Percentiles rank a stretch among this genome's conserved stretches.
phyloP scores from a whole-genome alignment of 2,797 vertebrate genomes.

The Enteromius paludinosus region DNA sequence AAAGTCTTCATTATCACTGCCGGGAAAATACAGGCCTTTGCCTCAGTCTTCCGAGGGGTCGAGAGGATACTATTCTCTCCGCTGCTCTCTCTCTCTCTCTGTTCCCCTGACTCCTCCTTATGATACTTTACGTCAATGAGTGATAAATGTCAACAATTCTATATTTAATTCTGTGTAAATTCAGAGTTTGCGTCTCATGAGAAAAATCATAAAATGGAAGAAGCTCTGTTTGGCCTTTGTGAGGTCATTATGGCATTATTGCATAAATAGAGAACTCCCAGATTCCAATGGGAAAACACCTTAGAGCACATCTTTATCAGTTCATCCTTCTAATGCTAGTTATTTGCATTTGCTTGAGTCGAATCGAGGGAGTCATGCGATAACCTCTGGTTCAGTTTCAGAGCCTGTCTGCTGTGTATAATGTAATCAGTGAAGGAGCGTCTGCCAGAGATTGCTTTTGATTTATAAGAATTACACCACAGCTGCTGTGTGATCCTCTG shows the following conservation, averaged over 20 bases:
- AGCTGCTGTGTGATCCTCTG: constrained; percentile 33
- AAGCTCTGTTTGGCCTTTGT: not conserved
- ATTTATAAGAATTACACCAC: constrained; percentile 23
- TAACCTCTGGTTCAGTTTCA: constrained; percentile 16
- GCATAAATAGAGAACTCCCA: constrained; percentile 5
- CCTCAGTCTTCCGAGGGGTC: constrained; percentile 50
- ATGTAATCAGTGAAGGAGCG: constrained; percentile 27
- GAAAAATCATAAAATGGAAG: constrained; percentile 33
- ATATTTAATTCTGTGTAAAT: constrained; percentile 33
- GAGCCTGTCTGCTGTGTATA: constrained; percentile 17
- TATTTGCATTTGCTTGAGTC: not conserved
- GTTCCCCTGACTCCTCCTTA: constrained; percentile 36
- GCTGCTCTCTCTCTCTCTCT: constrained; percentile 18
- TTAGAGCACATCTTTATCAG: not conserved
- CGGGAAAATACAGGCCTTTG: constrained; percentile 71
- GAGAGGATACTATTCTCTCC: constrained; percentile 34
- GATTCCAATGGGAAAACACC: constrained; percentile 20
- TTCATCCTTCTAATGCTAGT: not conserved
- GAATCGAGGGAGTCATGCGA: not conserved
- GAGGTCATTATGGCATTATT: constrained; percentile 13
- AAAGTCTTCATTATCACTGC: constrained; percentile 77
- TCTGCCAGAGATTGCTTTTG: constrained; percentile 10
- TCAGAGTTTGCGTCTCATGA: constrained; percentile 36
- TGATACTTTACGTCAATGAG: constrained; percentile 14
- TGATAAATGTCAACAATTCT: constrained; percentile 47